Percentiles rank a stretch among this genome's conserved stretches.
These are phyloP conservation scores for Drosophila quadrilineata DNA, from an alignment of 1,140 invertebrate species.

Conservation along the genomic window DNA sequence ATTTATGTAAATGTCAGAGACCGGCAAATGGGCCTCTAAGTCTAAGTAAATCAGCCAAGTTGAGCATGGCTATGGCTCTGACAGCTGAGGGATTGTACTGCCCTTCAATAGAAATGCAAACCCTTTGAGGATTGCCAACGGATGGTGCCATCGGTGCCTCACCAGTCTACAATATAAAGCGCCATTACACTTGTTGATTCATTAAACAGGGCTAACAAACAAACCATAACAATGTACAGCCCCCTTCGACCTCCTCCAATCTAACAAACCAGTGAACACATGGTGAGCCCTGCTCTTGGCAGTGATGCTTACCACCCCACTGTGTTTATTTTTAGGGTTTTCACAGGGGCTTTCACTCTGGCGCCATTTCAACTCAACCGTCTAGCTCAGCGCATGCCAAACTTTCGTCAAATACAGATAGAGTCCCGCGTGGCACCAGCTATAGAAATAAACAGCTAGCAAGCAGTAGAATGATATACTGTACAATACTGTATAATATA, in stretches of 20 bases:
- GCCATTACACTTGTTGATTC: constrained; percentile 62
- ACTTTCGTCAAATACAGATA: neutral
- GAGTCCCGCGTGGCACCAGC: too few relatives aligned
- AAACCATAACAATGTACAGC: constrained; percentile 18
- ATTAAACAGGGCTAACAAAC: constrained; percentile 41
- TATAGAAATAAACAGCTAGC: too few relatives aligned
- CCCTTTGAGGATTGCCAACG: constrained; percentile 12
- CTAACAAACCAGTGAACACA: constrained; percentile 3
- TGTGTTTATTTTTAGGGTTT: constrained; percentile 62
- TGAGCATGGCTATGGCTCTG: neutral
- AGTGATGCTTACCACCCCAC: neutral
- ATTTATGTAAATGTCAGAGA: constrained; percentile 38
- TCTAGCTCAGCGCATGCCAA: constrained; percentile 9
- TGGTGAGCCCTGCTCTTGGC: neutral
- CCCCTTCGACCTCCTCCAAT: neutral
- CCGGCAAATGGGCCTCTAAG: constrained; percentile 24
- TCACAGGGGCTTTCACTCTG: constrained; percentile 31
- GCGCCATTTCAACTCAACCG: constrained; percentile 33
- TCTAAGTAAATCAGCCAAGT: neutral
- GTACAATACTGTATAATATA: too few relatives aligned
- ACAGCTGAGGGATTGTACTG: neutral
- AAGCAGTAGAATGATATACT: too few relatives aligned
- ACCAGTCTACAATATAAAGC: too few relatives aligned
- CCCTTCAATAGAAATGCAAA: constrained; percentile 12
- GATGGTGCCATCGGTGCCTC: neutral